Evolutionary conservation across 2,888 invertebrate genomes (phyloP), one percentile per base, ranked within the genome.

Genomic region (Nipponacmea schrenckii): DNA sequence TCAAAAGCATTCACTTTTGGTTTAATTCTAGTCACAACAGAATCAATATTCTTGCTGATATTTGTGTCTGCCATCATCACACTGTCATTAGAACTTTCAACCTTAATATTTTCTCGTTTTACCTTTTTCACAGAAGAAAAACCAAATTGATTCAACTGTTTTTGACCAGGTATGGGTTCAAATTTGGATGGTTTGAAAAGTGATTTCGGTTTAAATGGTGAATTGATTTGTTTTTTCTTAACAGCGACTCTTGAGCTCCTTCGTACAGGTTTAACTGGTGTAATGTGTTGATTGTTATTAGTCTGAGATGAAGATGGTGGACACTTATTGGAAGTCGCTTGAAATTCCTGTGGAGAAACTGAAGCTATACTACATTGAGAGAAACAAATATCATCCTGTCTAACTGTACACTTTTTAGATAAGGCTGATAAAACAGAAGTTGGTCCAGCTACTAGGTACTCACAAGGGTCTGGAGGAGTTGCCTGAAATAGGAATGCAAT

Each of bases 391-490:
- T 20, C 20, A 12, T 56, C 56, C 3, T 5, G 20, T 20, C 3
- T 24, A 10, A 24, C 14, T 12, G 2, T 56, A 24, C 14, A 24
- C 14, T 24, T 56, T 17, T 56, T 24, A 24, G 24, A 24, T 56
- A 24, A 10, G 12, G 24, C 24, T 1, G 56, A 56, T 10, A 39
- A 39, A 12, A 56, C 24, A 56, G 24, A 10, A 24, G 20, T 62
- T 27, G n/a, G 24, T n/a, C 15, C 24, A 8, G 24, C 27, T 46
- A 80, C 72, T 10, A 80, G 56, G 62, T 81, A 83, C 62, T 82
- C 80, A 74, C 80, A 70, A 0, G 80, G 79, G 65, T 83, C 83
- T 62, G 83, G 80, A 2, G 75, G 73, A 2, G 82, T 81, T 31
- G 80, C 79, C 83, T 83, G 72, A n/a, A 74, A 62, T 45, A 48